Evolutionary conservation across 2,113 vertebrate genomes (phyloP).

Genomic region (Callaeas wilsoni): DNA sequence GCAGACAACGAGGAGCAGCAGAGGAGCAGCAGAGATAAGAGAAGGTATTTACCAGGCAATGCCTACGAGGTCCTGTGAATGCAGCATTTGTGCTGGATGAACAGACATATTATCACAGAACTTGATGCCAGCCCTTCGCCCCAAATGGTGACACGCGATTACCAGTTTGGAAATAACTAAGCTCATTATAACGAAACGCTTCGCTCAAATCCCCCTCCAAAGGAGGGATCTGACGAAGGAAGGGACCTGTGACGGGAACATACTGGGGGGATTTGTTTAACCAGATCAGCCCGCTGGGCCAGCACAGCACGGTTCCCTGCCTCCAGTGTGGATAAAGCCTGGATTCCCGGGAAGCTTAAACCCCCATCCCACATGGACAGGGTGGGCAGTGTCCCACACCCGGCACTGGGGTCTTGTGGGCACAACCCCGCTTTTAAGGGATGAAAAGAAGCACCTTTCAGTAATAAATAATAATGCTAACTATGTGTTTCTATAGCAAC

Average conservation of each 20-base stretch:
- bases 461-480: conserved; percentile 65
- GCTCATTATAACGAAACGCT: neutral
- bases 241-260: neutral
- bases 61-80: neutral
- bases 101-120: neutral
- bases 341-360: neutral
- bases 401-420: neutral
- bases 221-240: neutral
- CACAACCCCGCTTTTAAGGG: neutral
- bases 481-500: conserved; percentile 67
- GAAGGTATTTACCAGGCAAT: conserved; percentile 27
- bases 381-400: neutral
- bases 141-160: neutral
- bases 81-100: conserved; percentile 37
- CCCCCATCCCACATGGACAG: neutral
- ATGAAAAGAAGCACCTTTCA: conserved; percentile 47
- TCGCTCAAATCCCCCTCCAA: conserved; percentile 17
- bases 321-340: neutral
- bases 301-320: neutral
- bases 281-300: conserved; percentile 15
- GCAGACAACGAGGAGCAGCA: neutral
- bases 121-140: neutral
- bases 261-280: conserved; percentile 50
- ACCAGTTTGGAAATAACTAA: neutral
- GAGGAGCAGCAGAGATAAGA: neutral